Conservation (phyloP, 2,797 vertebrate genomes). For the Danio tinwini region DNA sequence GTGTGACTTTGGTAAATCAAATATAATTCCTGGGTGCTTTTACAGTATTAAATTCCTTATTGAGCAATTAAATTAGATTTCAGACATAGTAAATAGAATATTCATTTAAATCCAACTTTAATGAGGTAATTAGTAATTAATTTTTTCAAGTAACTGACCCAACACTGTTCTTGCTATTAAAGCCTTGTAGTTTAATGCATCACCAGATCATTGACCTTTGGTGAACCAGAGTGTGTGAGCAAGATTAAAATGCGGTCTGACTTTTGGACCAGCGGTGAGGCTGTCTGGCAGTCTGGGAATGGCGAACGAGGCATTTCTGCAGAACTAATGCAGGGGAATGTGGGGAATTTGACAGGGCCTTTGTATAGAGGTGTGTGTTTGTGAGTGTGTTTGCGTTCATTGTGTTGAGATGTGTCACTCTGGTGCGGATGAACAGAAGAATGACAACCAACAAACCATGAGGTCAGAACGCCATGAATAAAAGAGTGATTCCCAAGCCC, state of each 20-base stretch:
- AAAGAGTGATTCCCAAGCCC: no score
- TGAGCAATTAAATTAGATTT: no score
- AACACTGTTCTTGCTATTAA: no score
- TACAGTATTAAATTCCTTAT: no score
- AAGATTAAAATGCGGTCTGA: background rate
- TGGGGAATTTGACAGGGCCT: slow-evolving; percentile 79
- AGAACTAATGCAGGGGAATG: slow-evolving; percentile 84
- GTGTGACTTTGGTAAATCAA: no score
- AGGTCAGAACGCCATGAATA: background rate
- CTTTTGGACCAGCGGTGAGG: background rate
- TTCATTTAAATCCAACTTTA: no score
- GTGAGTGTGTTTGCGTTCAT: slow-evolving; percentile 32
- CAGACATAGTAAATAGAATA: no score
- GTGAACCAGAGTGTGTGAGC: background rate
- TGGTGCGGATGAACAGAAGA: slow-evolving; percentile 62
- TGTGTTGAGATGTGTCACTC: slow-evolving; percentile 46
- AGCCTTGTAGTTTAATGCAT: background rate
- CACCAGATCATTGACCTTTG: slow-evolving; percentile 12
- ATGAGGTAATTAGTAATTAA: no score
- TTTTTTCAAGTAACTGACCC: no score
- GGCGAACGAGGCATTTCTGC: slow-evolving; percentile 73
- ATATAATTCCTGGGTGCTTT: no score
- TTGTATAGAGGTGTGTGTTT: slow-evolving; percentile 67
- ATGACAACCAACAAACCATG: slow-evolving; percentile 69
- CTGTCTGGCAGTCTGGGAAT: slow-evolving; percentile 68